Evolutionary conservation across 2,888 invertebrate genomes (phyloP), one percentile per base, ranked within the genome.

Genomic region (Leucophora obtusa): DNA sequence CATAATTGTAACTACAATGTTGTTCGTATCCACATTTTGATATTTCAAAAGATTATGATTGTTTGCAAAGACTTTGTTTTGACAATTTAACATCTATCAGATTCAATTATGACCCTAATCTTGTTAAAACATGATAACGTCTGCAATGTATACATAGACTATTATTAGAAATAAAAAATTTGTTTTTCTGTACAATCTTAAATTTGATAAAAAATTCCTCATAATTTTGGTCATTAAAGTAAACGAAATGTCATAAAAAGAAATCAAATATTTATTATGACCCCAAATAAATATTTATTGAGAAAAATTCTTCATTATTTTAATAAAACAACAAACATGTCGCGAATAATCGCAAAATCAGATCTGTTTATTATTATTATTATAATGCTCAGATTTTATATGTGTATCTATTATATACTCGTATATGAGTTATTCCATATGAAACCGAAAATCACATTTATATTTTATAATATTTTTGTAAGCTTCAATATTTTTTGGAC

Each of bases 321-420:
- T 14, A n/a, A 47, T n/a, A 47, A 47, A 47, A 47, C n/a, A 47
- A 47, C 43, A 47, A 47, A 47, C 56, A n/a, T n/a, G 24, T 33
- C 56, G 33, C 33, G 38, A 8, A 38, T 17, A 38, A 59, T 35
- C 59, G 59, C 59, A 18, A 59, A 59, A 59, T 59, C 59, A 59
- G 59, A 9, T 59, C 17, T 59, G 59, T 59, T 35, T 59, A 11
- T 17, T 18, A n/a, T 47, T 38, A 38, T 38, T 5, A 47, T 38
- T 38, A 38, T 35, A 1, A 7, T 35, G 35, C 3, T 38, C 38
- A 38, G 38, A 38, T 38, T 38, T 38, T 11, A 2, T 38, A 10
- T 38, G n/a, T n/a, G n/a, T n/a, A 47, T 47, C n/a, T 47, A n/a
- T n/a, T n/a, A n/a, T n/a, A n/a, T n/a, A n/a, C n/a, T n/a, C n/a